phyloP scores from a whole-genome alignment of 2,888 invertebrate species.

The Ichneumoninae sp. region DNA sequence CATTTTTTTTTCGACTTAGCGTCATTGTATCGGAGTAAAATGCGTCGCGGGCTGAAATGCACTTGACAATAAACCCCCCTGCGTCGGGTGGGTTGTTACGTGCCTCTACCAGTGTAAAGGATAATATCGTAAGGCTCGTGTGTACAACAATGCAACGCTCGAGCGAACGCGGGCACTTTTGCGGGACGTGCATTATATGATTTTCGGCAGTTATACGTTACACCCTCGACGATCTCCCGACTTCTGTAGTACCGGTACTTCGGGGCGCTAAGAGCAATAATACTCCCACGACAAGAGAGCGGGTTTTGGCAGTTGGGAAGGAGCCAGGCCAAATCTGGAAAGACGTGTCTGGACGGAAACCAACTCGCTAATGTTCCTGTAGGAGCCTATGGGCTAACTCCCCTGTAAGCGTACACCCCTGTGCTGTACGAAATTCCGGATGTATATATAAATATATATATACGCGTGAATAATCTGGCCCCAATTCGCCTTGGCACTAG shows the following conservation, averaged over 20 bases:
- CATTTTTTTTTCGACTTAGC: conserved; percentile 47
- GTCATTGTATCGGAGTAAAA: conserved; percentile 68
- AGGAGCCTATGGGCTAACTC: conserved; percentile 52
- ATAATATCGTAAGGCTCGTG: conserved; percentile 3
- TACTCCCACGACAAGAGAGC: conserved; percentile 52
- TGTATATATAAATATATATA: conserved; percentile 1
- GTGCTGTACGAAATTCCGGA: background rate
- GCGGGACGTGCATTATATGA: conserved; percentile 56
- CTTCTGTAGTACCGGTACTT: conserved; percentile 26
- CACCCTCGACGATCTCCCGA: conserved; percentile 42
- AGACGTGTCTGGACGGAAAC: conserved; percentile 78
- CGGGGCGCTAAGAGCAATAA: conserved; percentile 60
- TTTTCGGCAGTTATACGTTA: conserved; percentile 61
- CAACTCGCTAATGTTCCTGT: conserved; percentile 78
- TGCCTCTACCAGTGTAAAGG: background rate
- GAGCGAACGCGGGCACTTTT: conserved; percentile 52
- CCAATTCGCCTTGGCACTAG: conserved; percentile 44
- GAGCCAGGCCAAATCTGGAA: conserved; percentile 77
- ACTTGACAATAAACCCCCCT: conserved; percentile 71
- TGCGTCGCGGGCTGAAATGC: conserved; percentile 71
- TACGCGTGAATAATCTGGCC: conserved; percentile 33
- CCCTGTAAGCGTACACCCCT: conserved; percentile 6
- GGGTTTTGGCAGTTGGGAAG: conserved; percentile 71
- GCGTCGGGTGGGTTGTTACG: conserved; percentile 1
- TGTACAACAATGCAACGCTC: conserved; percentile 32